Evolutionary conservation across 1,140 invertebrate genomes (phyloP).

Genomic region (Neocloeon triangulifer): DNA sequence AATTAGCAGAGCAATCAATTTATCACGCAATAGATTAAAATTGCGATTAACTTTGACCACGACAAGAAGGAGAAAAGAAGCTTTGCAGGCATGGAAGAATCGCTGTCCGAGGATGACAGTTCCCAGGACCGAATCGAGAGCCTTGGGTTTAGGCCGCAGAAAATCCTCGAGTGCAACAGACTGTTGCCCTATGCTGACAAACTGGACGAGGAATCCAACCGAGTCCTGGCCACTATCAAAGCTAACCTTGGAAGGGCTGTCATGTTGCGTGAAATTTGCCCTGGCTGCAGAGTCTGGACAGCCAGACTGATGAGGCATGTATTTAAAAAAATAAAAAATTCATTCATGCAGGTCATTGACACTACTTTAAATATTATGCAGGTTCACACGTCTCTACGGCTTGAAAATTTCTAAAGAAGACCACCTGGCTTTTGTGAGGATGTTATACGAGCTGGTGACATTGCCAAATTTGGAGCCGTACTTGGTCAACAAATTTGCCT

Average conservation of each 20-base stretch:
- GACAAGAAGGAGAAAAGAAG: too few relatives aligned
- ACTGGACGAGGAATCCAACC: slow-evolving; percentile 35
- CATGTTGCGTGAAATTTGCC: slow-evolving; percentile 39
- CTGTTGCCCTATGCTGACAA: slow-evolving; percentile 38
- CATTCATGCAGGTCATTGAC: neutral
- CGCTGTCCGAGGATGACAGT: too few relatives aligned
- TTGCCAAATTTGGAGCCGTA: slow-evolving; percentile 54
- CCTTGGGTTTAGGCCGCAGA: slow-evolving; percentile 23
- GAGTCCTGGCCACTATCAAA: slow-evolving; percentile 36
- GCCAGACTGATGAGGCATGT: slow-evolving; percentile 35
- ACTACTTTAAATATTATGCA: slow-evolving; percentile 19
- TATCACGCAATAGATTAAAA: too few relatives aligned
- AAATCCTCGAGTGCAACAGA: slow-evolving; percentile 36
- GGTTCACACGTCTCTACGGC: slow-evolving; percentile 65
- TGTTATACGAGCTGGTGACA: slow-evolving; percentile 53
- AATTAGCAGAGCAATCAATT: too few relatives aligned
- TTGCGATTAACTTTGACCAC: too few relatives aligned
- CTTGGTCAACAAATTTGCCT: slow-evolving; percentile 42
- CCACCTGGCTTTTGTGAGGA: slow-evolving; percentile 66
- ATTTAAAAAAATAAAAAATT: slow-evolving; percentile 5
- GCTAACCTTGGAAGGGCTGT: slow-evolving; percentile 38
- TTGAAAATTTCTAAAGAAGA: slow-evolving; percentile 75
- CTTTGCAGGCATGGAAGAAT: too few relatives aligned
- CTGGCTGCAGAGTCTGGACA: slow-evolving; percentile 36
- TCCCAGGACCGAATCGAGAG: too few relatives aligned